Conservation (phyloP, 2,113 vertebrate species). For the Psettodes erumei region DNA sequence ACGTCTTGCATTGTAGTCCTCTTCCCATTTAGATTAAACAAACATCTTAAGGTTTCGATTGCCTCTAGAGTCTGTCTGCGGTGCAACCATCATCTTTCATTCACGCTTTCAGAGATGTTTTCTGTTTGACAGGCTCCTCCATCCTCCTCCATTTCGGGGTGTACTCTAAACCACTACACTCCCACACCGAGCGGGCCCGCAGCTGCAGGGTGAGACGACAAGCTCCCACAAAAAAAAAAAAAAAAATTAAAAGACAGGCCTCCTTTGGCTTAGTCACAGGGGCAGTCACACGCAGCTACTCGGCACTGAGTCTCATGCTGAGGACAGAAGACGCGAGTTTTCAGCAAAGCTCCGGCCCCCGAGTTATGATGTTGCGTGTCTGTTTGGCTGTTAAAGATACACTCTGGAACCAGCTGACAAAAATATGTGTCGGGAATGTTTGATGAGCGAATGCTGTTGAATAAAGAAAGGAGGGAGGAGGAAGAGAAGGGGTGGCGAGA, state of each 20-base stretch:
- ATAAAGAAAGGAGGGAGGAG: constrained; percentile 29
- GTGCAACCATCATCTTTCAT: constrained; percentile 53
- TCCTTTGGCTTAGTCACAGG: constrained; percentile 41
- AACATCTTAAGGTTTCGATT: constrained; percentile 50
- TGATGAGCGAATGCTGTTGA: constrained; percentile 47
- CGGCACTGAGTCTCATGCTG: constrained; percentile 36
- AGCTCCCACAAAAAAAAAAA: no score
- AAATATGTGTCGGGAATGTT: constrained; percentile 52
- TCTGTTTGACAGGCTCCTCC: constrained; percentile 59
- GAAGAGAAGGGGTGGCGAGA: constrained; percentile 25
- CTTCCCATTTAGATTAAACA: constrained; percentile 52
- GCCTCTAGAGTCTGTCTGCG: constrained; percentile 42
- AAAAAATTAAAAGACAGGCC: constrained; percentile 53
- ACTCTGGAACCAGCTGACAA: constrained; percentile 43
- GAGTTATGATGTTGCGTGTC: constrained; percentile 31
- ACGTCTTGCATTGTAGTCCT: constrained; percentile 19
- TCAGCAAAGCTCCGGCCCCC: constrained; percentile 37
- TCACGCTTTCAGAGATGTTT: constrained; percentile 56
- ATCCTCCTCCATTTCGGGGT: constrained; percentile 41
- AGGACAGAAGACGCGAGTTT: constrained; percentile 36
- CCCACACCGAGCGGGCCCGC: constrained; percentile 49
- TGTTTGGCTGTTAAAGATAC: constrained; percentile 41
- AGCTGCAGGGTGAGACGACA: constrained; percentile 44
- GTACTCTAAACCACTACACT: constrained; percentile 57
- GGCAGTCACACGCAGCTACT: constrained; percentile 43